phyloP scores from a whole-genome alignment of 1,140 invertebrate genomes.

The Tetraneura akinire region DNA sequence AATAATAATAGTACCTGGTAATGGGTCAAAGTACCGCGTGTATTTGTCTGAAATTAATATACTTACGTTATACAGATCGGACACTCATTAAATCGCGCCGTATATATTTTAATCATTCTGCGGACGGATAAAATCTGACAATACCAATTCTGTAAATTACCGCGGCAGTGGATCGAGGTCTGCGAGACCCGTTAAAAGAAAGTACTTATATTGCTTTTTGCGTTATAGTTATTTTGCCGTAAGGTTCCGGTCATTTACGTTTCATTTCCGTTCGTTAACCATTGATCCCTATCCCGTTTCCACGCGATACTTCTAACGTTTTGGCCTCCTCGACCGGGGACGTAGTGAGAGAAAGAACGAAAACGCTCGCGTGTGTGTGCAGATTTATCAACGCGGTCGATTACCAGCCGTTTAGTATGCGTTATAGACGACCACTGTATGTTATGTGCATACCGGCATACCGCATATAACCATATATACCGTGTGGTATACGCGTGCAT shows the following conservation, averaged over 20 bases:
- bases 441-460: too few relatives aligned
- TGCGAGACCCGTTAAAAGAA: neutral
- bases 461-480: too few relatives aligned
- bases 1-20: too few relatives aligned
- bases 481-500: too few relatives aligned
- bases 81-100: too few relatives aligned
- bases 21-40: too few relatives aligned
- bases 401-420: constrained; percentile 31
- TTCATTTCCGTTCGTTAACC: constrained; percentile 42
- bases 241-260: constrained; percentile 46
- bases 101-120: constrained; percentile 21
- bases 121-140: constrained; percentile 17
- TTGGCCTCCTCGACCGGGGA: too few relatives aligned
- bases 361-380: neutral
- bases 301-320: too few relatives aligned
- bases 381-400: constrained; percentile 1
- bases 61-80: too few relatives aligned
- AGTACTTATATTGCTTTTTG: neutral
- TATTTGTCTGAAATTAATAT: too few relatives aligned
- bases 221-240: constrained; percentile 16
- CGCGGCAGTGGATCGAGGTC: neutral
- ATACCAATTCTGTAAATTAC: constrained; percentile 1
- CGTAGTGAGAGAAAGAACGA: too few relatives aligned
- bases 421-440: too few relatives aligned
- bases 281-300: constrained; percentile 10